Evolutionary conservation across 1,140 invertebrate genomes (phyloP).

Genomic region (Drosophila takahashii): DNA sequence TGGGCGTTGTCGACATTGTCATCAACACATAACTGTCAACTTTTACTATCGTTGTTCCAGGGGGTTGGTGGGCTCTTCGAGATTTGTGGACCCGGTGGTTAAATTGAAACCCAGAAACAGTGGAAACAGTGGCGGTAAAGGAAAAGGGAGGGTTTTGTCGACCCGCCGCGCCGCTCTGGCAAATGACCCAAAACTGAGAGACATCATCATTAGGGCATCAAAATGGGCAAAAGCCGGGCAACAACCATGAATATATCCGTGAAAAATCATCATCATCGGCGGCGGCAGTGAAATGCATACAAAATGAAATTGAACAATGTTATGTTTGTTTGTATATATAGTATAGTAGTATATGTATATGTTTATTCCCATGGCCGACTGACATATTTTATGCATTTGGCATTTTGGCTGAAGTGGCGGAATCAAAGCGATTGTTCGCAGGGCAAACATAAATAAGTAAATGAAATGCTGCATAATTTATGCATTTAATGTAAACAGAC

Average conservation of each 20-base stretch:
- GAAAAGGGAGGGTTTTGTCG: conserved; percentile 30
- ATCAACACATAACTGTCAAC: conserved; percentile 52
- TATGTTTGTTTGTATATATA: conserved; percentile 12
- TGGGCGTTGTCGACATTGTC: conserved; percentile 33
- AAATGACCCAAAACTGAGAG: conserved; percentile 71
- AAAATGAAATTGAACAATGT: conserved; percentile 51
- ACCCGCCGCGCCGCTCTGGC: conserved; percentile 15
- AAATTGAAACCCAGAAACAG: conserved; percentile 18
- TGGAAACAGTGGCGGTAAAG: conserved; percentile 11
- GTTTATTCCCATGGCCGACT: conserved; percentile 24
- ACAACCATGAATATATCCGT: conserved; percentile 46
- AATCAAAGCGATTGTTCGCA: conserved; percentile 68
- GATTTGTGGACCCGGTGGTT: conserved; percentile 4
- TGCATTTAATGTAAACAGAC: conserved; percentile 80
- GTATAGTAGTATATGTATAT: background rate
- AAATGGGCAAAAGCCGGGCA: conserved; percentile 14
- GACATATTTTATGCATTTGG: conserved; percentile 79
- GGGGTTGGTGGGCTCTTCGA: conserved; percentile 14
- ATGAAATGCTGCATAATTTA: conserved; percentile 76
- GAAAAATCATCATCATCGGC: conserved; percentile 54
- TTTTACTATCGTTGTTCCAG: conserved; percentile 7
- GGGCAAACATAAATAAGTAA: conserved; percentile 55
- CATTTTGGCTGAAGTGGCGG: conserved; percentile 61
- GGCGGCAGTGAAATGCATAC: conserved; percentile 56
- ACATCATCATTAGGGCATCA: conserved; percentile 73